Base-by-base conservation (phyloP, 2,888 invertebrate species). In the Priocnemis perturbator region DNA sequence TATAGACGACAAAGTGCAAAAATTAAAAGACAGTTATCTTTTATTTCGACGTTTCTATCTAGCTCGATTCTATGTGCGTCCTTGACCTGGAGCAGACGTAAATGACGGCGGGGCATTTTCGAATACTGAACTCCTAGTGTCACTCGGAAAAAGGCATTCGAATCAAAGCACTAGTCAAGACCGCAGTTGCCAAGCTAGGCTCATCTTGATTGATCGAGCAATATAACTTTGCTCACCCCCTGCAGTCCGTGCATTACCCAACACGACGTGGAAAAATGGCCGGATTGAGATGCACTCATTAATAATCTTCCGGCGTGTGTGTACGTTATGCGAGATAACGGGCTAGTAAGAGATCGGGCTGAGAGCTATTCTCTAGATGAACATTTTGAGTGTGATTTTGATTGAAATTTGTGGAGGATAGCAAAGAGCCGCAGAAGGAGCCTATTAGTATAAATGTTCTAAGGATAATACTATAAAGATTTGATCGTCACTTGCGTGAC, bases 271-370 rank as follows among this genome's bases (percentile, higher is more conserved):
- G 87, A 87, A 88, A 88, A 87, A 88, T 88, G 81, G 81, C 83
- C 81, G 83, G 86, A 88, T 87, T 87, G 88, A 88, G 87, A 88
- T 87, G 88, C 88, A 87, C 87, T 85, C 88, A 88, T 88, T 87
- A 87, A 88, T 88, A 86, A 86, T 86, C 77, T 77, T 74, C 77
- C 74, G 73, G 76, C 77, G 73, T 70, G 68, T 70, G 58, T 65
- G 37, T 60, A 56, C 7, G 23, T 15, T 55, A 55, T 4, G 55
- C 23, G 17, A 37, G 37, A 37, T 37, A 37, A 37, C 37, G 37
- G 37, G 37, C 37, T 37, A 37, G 11, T 37, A 37, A 37, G 14
- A 9, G 37, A 37, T 7, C 37, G 37, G 4, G 37, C 37, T 37
- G 4, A 7, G 11, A 37, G 37, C 37, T n/a, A n/a, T 37, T 11